Evolutionary conservation across 2,888 invertebrate genomes (phyloP).

Genomic region (Polyommatus iphigenia): DNA sequence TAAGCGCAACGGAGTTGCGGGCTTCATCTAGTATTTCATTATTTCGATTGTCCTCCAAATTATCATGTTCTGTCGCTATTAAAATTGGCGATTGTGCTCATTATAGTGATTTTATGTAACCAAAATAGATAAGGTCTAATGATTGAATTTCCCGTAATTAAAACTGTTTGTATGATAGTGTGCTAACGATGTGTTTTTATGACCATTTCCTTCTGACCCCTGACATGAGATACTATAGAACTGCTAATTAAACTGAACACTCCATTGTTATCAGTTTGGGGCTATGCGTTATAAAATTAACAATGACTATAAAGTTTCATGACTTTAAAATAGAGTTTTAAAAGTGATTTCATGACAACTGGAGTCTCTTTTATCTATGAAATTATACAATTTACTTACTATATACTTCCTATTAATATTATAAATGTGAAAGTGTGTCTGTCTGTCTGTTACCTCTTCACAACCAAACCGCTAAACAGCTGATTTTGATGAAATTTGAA

Average conservation of each 20-base stretch:
- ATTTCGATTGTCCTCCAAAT: neutral
- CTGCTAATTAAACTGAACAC: slow-evolving; percentile 57
- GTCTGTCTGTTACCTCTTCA: no score
- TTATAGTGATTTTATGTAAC: neutral
- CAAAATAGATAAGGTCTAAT: slow-evolving; percentile 1
- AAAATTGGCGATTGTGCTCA: slow-evolving; percentile 1
- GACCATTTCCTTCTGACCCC: slow-evolving; percentile 67
- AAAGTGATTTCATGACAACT: neutral
- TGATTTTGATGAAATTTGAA: no score
- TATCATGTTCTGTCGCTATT: neutral
- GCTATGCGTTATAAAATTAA: neutral
- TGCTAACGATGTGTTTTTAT: slow-evolving; percentile 56
- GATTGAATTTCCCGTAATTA: slow-evolving; percentile 66
- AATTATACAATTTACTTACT: no score
- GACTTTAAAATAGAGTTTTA: neutral
- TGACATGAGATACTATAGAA: slow-evolving; percentile 66
- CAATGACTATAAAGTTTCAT: slow-evolving; percentile 1
- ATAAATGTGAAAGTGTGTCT: no score
- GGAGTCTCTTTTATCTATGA: neutral
- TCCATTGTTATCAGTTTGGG: slow-evolving; percentile 42
- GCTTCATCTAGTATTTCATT: neutral
- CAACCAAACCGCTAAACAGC: no score
- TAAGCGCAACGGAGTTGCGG: neutral
- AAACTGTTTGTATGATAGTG: slow-evolving; percentile 67
- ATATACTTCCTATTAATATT: no score